These are phyloP conservation scores for Phoebastria nigripes DNA, from an alignment of 2,797 vertebrate genomes.

Conservation along the genomic window DNA sequence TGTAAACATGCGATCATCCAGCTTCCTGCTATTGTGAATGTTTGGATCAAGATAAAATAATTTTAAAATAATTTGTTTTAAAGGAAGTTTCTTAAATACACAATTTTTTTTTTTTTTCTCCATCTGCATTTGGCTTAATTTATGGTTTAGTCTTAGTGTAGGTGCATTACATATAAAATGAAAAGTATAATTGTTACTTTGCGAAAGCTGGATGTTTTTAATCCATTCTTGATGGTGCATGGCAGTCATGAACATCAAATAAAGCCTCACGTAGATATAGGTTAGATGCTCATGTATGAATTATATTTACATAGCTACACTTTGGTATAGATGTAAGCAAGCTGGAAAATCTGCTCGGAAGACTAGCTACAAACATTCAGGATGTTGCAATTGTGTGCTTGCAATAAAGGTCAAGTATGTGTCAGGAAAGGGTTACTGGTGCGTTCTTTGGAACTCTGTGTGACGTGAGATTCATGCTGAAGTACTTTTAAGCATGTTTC, in stretches of 20 bases:
- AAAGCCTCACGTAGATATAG: neutral
- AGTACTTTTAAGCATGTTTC: slow-evolving; percentile 16
- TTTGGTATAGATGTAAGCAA: neutral
- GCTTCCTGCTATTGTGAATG: slow-evolving; percentile 66
- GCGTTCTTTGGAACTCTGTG: neutral
- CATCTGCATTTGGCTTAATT: slow-evolving; percentile 11
- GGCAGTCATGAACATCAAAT: neutral
- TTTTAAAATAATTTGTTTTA: slow-evolving; percentile 40
- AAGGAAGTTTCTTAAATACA: slow-evolving; percentile 29
- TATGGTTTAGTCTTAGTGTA: neutral
- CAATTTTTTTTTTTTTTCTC: neutral
- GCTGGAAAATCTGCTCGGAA: neutral
- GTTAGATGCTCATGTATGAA: neutral
- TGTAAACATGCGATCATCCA: slow-evolving; percentile 18
- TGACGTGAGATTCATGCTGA: neutral
- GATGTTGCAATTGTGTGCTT: neutral
- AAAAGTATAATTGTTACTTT: neutral
- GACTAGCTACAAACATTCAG: slow-evolving; percentile 11
- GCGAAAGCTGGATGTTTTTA: neutral
- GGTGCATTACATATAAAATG: neutral
- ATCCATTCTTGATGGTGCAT: neutral
- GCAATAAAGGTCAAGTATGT: slow-evolving; percentile 25
- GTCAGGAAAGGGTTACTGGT: slow-evolving; percentile 23
- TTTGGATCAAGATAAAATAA: slow-evolving; percentile 34
- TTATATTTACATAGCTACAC: neutral